Conservation (phyloP, 2,797 vertebrate genomes). For the Micropoecilia bifurca region DNA sequence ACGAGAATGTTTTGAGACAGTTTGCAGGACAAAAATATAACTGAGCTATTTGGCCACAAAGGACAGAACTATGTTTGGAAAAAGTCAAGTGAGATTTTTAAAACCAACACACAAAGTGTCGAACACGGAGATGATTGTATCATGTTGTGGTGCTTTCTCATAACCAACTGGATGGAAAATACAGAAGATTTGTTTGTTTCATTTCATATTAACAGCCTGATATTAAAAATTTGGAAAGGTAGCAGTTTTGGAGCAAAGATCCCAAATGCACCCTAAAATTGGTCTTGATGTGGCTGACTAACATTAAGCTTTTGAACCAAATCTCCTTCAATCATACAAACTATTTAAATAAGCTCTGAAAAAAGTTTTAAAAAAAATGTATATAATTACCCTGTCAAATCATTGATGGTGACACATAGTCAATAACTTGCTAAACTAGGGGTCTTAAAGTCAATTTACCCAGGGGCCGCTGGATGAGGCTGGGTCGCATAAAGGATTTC, state of each 20-base stretch:
- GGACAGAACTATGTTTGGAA: neutral
- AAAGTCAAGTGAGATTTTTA: neutral
- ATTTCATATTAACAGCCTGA: neutral
- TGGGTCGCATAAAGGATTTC: no score
- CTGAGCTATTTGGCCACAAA: neutral
- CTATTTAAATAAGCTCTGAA: neutral
- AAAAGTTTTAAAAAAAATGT: neutral
- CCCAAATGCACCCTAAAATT: neutral
- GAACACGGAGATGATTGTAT: neutral
- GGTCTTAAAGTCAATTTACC: no score
- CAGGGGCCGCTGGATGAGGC: no score
- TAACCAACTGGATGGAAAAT: neutral
- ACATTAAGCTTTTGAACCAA: neutral
- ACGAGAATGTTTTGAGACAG: slow-evolving; percentile 1
- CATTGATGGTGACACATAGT: neutral
- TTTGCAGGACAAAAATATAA: neutral
- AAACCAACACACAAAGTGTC: neutral
- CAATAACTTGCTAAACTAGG: neutral
- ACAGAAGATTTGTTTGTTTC: neutral
- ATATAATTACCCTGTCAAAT: neutral
- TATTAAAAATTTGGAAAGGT: neutral
- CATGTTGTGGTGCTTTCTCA: neutral
- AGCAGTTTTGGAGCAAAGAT: neutral
- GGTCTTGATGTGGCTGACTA: neutral
- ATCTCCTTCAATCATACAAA: neutral